A percentile compares a stretch with the other conserved stretches of the same genome.
Evolutionary conservation across 2,888 invertebrate genomes (phyloP).

Genomic region (Branchinecta sandiegonensis): DNA sequence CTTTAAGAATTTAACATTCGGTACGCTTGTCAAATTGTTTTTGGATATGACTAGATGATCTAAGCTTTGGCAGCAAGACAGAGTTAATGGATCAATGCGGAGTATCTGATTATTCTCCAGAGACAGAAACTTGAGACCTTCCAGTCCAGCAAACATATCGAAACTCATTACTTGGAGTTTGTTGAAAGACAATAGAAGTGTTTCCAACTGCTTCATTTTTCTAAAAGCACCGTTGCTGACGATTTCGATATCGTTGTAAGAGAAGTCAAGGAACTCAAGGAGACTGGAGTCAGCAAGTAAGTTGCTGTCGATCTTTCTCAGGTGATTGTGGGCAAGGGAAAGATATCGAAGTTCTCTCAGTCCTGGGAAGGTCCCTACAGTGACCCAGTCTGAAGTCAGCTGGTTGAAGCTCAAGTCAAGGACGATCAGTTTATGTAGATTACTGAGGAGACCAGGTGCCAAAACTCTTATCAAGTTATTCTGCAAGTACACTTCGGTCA

Average conservation of each 20-base stretch:
- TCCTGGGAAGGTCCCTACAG: conserved; percentile 61
- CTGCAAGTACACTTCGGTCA: conserved; percentile 76
- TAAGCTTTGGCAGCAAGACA: conserved; percentile 74
- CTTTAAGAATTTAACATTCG: conserved; percentile 68
- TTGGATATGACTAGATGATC: conserved; percentile 80
- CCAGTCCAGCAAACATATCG: conserved; percentile 70
- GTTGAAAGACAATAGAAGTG: conserved; percentile 69
- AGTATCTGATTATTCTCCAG: conserved; percentile 71
- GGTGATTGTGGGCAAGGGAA: conserved; percentile 54
- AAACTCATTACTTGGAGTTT: conserved; percentile 68
- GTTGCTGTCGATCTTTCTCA: conserved; percentile 62
- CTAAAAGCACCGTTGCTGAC: conserved; percentile 76
- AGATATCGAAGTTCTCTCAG: conserved; percentile 55
- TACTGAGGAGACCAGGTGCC: conserved; percentile 70
- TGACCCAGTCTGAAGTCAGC: conserved; percentile 40
- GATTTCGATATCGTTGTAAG: conserved; percentile 64
- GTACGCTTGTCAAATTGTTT: conserved; percentile 64
- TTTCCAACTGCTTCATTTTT: conserved; percentile 81
- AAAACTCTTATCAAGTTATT: conserved; percentile 78
- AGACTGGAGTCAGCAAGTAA: conserved; percentile 74
- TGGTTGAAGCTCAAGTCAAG: conserved; percentile 73
- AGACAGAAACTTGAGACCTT: conserved; percentile 66
- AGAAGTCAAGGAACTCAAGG: conserved; percentile 66
- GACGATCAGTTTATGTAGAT: conserved; percentile 61
- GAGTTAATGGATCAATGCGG: conserved; percentile 70